Evolutionary conservation across 2,797 vertebrate species (phyloP).

Genomic region (Chlorospingus semifuscus): DNA sequence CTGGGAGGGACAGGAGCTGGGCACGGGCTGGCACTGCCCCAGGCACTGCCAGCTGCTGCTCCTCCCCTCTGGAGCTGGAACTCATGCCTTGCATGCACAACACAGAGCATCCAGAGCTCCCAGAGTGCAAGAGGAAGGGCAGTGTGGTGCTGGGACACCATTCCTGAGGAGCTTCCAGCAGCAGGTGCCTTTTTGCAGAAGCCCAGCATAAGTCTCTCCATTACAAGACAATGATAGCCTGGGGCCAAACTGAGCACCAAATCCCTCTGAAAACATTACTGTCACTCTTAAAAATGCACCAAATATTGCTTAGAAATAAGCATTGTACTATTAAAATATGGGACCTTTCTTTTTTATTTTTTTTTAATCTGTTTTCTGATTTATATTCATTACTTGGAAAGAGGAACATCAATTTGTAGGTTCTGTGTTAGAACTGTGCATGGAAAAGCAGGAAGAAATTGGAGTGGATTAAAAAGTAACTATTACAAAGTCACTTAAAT

Average conservation of each 20-base stretch:
- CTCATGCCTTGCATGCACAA: neutral
- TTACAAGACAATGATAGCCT: neutral
- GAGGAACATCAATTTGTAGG: neutral
- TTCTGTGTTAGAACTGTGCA: neutral
- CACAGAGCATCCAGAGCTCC: neutral
- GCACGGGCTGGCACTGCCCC: fast-evolving
- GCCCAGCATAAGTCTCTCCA: neutral
- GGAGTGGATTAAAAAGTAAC: neutral
- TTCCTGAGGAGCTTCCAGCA: neutral
- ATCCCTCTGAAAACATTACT: neutral
- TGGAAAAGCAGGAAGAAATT: neutral
- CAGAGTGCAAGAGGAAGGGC: neutral
- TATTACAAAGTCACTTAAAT: neutral
- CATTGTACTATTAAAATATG: neutral
- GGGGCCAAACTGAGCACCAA: neutral
- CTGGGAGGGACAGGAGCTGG: neutral
- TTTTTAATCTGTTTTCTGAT: neutral
- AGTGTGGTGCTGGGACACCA: neutral
- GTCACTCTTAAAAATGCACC: neutral
- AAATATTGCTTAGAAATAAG: neutral
- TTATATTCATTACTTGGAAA: neutral
- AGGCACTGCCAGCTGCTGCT: neutral
- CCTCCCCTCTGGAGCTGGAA: fast-evolving
- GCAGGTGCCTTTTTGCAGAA: neutral
- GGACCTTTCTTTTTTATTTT: neutral